A percentile compares a stretch with the other conserved stretches of the same genome.
Conservation (phyloP, 1,140 invertebrate genomes). For the Periplaneta americana region DNA sequence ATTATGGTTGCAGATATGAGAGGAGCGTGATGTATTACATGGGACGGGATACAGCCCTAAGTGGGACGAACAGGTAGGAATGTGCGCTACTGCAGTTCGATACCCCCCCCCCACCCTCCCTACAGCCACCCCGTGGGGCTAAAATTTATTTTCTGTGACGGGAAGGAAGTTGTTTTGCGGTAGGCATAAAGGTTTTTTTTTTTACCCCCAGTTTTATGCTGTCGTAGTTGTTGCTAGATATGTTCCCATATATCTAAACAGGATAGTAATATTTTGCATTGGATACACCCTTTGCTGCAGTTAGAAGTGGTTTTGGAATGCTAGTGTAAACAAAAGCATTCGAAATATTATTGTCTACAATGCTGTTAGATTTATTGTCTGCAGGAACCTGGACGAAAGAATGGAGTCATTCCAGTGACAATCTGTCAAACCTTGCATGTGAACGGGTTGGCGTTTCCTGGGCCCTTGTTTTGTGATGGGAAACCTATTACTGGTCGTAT, state of each 20-base stretch:
- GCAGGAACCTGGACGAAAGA: too few species aligned
- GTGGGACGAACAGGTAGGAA: not conserved
- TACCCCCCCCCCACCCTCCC: too few species aligned
- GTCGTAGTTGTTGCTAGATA: not conserved
- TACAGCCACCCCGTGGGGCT: not conserved
- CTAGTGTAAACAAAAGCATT: too few species aligned
- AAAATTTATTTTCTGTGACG: not conserved
- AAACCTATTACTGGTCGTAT: too few species aligned
- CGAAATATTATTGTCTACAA: too few species aligned
- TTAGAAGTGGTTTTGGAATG: not conserved
- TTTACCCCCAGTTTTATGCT: too few species aligned
- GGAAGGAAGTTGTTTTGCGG: not conserved
- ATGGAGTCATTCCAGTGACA: too few species aligned
- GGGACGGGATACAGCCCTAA: not conserved
- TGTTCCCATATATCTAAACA: not conserved
- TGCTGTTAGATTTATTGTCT: too few species aligned
- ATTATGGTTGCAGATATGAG: not conserved
- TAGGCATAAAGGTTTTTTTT: not conserved
- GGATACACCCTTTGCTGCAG: not conserved
- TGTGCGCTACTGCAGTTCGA: not conserved
- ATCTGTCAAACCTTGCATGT: too few species aligned
- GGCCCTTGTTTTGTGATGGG: too few species aligned
- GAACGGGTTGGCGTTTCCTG: too few species aligned
- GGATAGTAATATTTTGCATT: not conserved
- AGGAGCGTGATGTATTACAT: not conserved